Evolutionary conservation across 2,113 vertebrate species (phyloP), one percentile per base, ranked within the genome.

Genomic region (Panthera leo): DNA sequence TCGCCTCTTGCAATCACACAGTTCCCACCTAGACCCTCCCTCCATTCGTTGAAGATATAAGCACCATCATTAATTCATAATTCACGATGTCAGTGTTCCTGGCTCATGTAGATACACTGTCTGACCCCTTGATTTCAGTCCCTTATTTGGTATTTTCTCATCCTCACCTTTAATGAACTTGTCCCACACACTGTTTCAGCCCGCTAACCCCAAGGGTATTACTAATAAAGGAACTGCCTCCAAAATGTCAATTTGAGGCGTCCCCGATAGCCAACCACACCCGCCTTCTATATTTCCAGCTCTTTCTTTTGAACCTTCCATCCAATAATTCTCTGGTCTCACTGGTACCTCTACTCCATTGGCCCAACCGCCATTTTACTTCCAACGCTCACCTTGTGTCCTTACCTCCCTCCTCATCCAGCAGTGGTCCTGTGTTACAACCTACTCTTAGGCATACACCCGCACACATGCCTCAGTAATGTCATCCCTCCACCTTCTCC

Each of bases 401-500:
- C 6, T 73, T 27, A 10, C 67, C 12, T 23, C 13, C 14, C 12
- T 42, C n/a, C 48, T n/a, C 3, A 48, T 8, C 82, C 51, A 45
- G n/a, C 79, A 39, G 82, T 8, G 2, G 61, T 34, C 10, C 51
- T 10, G 68, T 7, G 2, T 39, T 13, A 9, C 5, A 36, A 21
- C 9, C 80, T 61, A 18, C 36, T 36, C 70, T 45, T 27, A 9
- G 85, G 51, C 58, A 63, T 0, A 10, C 2, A 55, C 12, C 83
- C 9, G 0, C 42, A 51, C 29, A 53, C 6, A 6, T 0, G 11
- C 39, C 67, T 55, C 5, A 21, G 14, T 21, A 9, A 25, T 1
- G 34, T 15, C 51, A 51, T 8, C 25, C n/a, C 34, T 25, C 79
- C 34, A 8, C 51, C 71, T 36, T 58, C 25, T 53, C 73, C 48